phyloP scores from a whole-genome alignment of 2,113 vertebrate species.

The Cyprinus carpio region DNA sequence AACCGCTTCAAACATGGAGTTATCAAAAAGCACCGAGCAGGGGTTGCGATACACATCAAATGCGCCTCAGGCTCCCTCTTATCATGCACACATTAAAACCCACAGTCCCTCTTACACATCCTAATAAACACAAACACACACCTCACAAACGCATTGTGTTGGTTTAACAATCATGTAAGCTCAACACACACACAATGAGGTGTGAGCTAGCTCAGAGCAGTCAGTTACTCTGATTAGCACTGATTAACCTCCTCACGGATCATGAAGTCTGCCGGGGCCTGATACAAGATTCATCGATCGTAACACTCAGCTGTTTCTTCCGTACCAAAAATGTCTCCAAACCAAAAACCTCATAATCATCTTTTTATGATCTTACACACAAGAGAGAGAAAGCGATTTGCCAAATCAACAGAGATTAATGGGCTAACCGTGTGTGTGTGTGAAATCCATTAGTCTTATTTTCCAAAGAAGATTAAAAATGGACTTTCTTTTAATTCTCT shows the following conservation, averaged over 20 bases:
- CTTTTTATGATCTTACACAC: slow-evolving; percentile 62
- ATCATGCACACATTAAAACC: slow-evolving; percentile 27
- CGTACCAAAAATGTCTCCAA: slow-evolving; percentile 28
- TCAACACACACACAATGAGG: not conserved
- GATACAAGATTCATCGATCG: slow-evolving; percentile 67
- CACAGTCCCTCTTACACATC: slow-evolving; percentile 24
- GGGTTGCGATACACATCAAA: slow-evolving; percentile 61
- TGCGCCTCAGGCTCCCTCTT: slow-evolving; percentile 52
- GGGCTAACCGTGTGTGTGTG: slow-evolving; percentile 47
- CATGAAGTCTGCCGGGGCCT: slow-evolving; percentile 50
- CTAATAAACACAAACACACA: slow-evolving; percentile 33
- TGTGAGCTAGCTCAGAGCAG: slow-evolving; percentile 49
- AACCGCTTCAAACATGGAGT: slow-evolving; percentile 45
- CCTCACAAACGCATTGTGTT: not conserved
- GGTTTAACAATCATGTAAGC: slow-evolving; percentile 31
- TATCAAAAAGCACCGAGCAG: slow-evolving; percentile 54
- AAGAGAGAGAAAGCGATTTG: slow-evolving; percentile 64
- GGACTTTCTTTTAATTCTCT: slow-evolving; percentile 64
- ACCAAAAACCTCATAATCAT: slow-evolving; percentile 63
- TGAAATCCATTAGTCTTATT: slow-evolving; percentile 63
- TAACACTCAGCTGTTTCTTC: slow-evolving; percentile 41
- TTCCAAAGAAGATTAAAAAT: slow-evolving; percentile 68
- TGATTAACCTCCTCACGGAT: slow-evolving; percentile 54
- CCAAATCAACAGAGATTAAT: slow-evolving; percentile 72
- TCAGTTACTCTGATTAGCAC: not conserved